A percentile compares a stretch with the other conserved stretches of the same genome.
Conservation (phyloP, 2,797 vertebrate species). For the Linurgus olivaceus region DNA sequence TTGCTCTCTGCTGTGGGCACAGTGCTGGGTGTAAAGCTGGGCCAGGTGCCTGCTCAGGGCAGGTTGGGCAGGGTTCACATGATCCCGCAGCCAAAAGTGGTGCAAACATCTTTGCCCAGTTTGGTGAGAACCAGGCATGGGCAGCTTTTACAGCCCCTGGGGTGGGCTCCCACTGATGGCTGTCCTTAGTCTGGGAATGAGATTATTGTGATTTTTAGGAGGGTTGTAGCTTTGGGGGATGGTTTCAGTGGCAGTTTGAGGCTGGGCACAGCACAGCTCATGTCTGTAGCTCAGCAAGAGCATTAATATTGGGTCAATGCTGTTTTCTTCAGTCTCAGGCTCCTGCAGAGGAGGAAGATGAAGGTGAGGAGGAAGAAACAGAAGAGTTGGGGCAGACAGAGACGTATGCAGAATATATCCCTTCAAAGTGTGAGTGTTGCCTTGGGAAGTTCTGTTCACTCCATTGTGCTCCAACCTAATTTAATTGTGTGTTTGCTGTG, state of each 20-base stretch:
- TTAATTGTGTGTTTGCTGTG: neutral
- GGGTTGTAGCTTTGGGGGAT: neutral
- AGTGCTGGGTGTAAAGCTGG: neutral
- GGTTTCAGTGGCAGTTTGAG: neutral
- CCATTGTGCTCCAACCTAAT: neutral
- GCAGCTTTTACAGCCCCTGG: neutral
- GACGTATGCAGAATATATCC: conserved; percentile 94
- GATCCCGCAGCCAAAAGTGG: neutral
- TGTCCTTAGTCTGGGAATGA: neutral
- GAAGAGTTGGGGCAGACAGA: conserved; percentile 94
- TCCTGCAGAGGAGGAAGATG: conserved; percentile 90
- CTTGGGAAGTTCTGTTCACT: neutral
- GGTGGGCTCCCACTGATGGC: too few species aligned
- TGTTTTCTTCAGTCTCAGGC: conserved; percentile 65
- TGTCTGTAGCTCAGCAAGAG: accelerated
- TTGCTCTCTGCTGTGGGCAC: neutral
- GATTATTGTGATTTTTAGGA: neutral
- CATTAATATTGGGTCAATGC: neutral
- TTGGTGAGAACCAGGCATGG: accelerated
- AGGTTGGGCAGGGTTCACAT: neutral
- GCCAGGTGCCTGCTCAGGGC: neutral
- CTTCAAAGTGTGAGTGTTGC: conserved; percentile 90
- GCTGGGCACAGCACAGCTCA: neutral
- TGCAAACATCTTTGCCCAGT: neutral
- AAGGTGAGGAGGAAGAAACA: conserved; percentile 89